Evolutionary conservation across 2,113 vertebrate species (phyloP).

Genomic region (Ameiurus melas): DNA sequence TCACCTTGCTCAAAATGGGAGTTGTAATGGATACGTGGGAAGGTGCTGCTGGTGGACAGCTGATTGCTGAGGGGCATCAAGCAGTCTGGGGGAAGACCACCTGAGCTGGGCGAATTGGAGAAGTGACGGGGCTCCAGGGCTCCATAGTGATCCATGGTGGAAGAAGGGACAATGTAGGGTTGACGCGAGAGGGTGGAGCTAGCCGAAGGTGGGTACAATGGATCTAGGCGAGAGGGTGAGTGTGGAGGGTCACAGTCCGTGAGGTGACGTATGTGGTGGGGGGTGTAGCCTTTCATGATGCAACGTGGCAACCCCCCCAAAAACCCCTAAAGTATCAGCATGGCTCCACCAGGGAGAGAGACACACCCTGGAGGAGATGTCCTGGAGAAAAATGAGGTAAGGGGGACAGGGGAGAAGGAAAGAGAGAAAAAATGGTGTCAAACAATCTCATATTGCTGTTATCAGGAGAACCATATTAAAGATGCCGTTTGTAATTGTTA

Average conservation of each 20-base stretch:
- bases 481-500: background rate
- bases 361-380: constrained; percentile 54
- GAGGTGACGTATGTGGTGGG: constrained; percentile 88
- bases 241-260: constrained; percentile 85
- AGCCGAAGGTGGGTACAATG: constrained; percentile 79
- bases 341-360: constrained; percentile 61
- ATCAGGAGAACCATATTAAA: background rate
- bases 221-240: constrained; percentile 69
- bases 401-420: background rate
- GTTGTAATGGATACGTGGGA: constrained; percentile 96
- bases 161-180: constrained; percentile 86
- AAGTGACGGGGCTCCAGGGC: constrained; percentile 82
- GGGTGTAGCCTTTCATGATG: constrained; percentile 95
- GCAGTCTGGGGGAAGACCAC: constrained; percentile 82
- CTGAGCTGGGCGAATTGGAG: constrained; percentile 67
- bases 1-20: constrained; percentile 93
- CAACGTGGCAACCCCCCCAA: constrained; percentile 59
- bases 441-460: background rate
- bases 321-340: constrained; percentile 68
- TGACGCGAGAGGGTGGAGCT: constrained; percentile 78
- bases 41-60: constrained; percentile 94
- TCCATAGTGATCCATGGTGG: constrained; percentile 83
- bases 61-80: constrained; percentile 93
- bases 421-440: background rate
- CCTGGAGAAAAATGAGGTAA: constrained; percentile 54